Conservation (phyloP, 1,140 invertebrate genomes). For the Andricus grossulariae region DNA sequence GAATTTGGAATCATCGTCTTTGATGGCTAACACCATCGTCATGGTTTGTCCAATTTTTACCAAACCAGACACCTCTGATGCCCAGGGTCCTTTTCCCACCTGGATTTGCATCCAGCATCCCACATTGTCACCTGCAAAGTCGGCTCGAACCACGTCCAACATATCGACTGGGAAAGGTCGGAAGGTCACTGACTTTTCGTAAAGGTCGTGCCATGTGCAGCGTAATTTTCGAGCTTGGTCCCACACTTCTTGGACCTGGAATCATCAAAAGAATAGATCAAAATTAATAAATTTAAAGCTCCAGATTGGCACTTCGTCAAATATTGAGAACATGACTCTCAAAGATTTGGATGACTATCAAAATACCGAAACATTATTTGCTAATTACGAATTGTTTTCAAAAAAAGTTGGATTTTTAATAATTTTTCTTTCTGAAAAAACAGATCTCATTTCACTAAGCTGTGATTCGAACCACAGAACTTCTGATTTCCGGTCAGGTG, state of each 20-base stretch:
- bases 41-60: constrained; percentile 97
- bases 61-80: constrained; percentile 93
- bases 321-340: too few species aligned
- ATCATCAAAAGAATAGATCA: neutral
- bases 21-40: constrained; percentile 97
- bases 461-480: too few species aligned
- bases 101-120: constrained; percentile 97
- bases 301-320: too few species aligned
- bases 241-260: constrained; percentile 96
- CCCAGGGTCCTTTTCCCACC: constrained; percentile 97
- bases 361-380: too few species aligned
- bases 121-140: constrained; percentile 96
- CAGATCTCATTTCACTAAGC: too few species aligned
- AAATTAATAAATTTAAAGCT: too few species aligned
- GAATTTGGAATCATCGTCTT: constrained; percentile 96
- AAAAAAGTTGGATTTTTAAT: too few species aligned
- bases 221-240: constrained; percentile 94
- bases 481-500: too few species aligned
- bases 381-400: too few species aligned
- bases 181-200: constrained; percentile 96
- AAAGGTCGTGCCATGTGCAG: constrained; percentile 97
- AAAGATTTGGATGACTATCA: too few species aligned
- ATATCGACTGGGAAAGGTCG: constrained; percentile 96
- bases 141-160: constrained; percentile 93
- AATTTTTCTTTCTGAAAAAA: too few species aligned